Evolutionary conservation across 2,113 vertebrate genomes (phyloP), one percentile per base, ranked within the genome.

Genomic region (Nothocercus julius): DNA sequence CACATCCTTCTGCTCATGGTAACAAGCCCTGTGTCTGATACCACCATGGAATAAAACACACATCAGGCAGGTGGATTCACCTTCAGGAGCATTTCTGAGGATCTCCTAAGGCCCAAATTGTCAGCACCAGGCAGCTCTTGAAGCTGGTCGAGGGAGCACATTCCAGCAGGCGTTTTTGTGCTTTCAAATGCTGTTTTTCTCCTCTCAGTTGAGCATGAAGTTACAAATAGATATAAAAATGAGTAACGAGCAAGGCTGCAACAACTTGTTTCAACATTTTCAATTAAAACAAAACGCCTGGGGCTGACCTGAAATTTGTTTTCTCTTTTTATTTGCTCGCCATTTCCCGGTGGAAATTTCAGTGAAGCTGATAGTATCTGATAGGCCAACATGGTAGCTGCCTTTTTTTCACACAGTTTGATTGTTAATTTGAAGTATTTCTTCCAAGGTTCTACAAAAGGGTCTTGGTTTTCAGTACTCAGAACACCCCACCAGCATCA

Each of bases 261-360:
- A 66, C 62, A 67, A 45, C 72, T 91, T 62, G 51, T 83, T 91
- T 70, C 73, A 42, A 15, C 80, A 47, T 81, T 80, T 84, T 61
- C 89, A 76, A 89, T 89, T 72, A 95, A 87, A 92, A 53, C 28
- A 28, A 40, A 93, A 30, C 0, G 24, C 51, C 51, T 45, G 77
- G 63, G 73, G 73, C 78, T 80, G 58, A 51, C 68, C 89, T 84
- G 82, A 63, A 68, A 80, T 84, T 81, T 81, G 40, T 87, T 92
- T 89, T 62, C 59, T 32, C 47, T 36, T 85, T 68, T 63, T 44
- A 36, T 72, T 72, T 72, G 36, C 85, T 58, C 34, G 10, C 45
- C 28, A 8, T 47, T 75, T 62, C 92, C 68, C 68, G 62, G 51
- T 5, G 42, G 81, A 47, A 38, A 34, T 32, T 59, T 63, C 49